Evolutionary conservation across 2,797 vertebrate species (phyloP).

Genomic region (Hapalemur alaotrensis): DNA sequence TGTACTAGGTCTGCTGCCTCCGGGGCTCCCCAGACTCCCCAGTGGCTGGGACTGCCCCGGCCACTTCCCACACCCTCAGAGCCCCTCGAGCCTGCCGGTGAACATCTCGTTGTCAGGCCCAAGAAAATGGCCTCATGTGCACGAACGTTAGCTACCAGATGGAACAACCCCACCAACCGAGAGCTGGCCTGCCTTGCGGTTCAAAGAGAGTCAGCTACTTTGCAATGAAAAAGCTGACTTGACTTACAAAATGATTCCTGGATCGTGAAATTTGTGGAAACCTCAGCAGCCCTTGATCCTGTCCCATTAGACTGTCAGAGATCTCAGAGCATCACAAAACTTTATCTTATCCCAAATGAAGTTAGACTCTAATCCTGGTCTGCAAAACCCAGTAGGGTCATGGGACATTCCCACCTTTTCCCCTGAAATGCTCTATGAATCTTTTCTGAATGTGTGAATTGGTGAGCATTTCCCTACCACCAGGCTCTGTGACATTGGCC

Average conservation of each 20-base stretch:
- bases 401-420: background rate
- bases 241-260: background rate
- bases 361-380: background rate
- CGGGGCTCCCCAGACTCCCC: too few species aligned
- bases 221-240: background rate
- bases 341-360: background rate
- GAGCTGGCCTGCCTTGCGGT: background rate
- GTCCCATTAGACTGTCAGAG: background rate
- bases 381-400: background rate
- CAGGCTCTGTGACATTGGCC: background rate
- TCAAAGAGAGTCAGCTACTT: background rate
- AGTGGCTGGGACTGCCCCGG: too few species aligned
- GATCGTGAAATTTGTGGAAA: background rate
- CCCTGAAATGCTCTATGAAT: background rate
- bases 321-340: background rate
- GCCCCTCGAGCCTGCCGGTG: background rate
- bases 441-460: background rate
- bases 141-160: background rate
- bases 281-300: background rate
- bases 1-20: rapidly evolving
- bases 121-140: background rate
- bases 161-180: rapidly evolving
- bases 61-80: background rate
- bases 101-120: background rate
- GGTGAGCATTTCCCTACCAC: background rate